Percentiles rank a stretch among this genome's conserved stretches.
phyloP scores from a whole-genome alignment of 2,113 vertebrate species.

The Pelecanoides urinatrix region DNA sequence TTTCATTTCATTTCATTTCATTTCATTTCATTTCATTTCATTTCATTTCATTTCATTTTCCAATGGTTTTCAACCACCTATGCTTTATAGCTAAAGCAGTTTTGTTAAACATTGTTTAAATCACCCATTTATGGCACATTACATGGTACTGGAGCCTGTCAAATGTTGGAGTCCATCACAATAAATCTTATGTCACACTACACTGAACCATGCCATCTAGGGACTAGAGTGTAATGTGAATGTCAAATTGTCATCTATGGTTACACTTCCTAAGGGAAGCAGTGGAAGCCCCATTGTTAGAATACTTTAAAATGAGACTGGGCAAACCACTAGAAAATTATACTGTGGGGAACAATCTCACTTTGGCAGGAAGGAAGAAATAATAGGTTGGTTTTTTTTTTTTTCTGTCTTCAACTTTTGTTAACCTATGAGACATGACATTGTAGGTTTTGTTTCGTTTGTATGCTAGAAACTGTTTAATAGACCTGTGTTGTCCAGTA shows the following conservation, averaged over 20 bases:
- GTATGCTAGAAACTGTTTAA: background rate
- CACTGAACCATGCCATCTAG: background rate
- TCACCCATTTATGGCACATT: background rate
- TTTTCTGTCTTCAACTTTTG: background rate
- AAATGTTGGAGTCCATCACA: constrained; percentile 13
- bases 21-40: background rate
- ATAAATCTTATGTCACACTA: constrained; percentile 25
- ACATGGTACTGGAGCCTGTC: background rate
- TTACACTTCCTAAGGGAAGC: constrained; percentile 8
- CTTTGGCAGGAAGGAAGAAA: background rate
- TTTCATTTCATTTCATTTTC: background rate
- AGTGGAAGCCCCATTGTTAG: background rate
- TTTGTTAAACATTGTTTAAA: background rate
- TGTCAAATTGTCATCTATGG: constrained; percentile 29
- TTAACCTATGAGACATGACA: background rate
- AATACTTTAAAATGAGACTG: constrained; percentile 30
- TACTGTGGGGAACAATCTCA: background rate
- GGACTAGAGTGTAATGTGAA: constrained; percentile 7
- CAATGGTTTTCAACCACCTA: background rate
- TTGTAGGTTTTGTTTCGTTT: background rate
- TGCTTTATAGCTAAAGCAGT: background rate
- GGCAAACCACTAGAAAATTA: background rate
- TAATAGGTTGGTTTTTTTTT: fast-evolving
- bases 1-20: background rate
- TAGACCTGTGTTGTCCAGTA: background rate